These are phyloP conservation scores for Proisotoma minuta DNA, from an alignment of 2,888 invertebrate species.

Conservation along the genomic window DNA sequence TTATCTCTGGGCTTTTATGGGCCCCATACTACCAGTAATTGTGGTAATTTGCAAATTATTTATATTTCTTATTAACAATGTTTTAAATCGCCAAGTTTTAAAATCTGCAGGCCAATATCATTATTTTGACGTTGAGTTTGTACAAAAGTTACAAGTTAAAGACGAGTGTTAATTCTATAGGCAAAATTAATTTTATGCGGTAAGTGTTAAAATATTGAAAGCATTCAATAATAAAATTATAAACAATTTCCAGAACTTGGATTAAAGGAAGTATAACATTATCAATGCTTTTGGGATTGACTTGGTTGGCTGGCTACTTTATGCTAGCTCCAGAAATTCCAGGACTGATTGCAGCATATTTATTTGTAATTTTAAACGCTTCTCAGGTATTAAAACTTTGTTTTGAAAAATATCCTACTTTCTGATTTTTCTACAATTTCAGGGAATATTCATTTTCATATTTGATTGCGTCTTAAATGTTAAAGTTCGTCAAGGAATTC, in stretches of 20 bases:
- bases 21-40: slow-evolving; percentile 81
- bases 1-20: slow-evolving; percentile 88
- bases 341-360: slow-evolving; percentile 80
- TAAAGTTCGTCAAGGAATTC: not conserved
- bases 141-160: not conserved
- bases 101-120: not conserved
- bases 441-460: not conserved
- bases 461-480: not conserved
- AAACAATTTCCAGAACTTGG: slow-evolving; percentile 79
- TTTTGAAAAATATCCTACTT: not conserved
- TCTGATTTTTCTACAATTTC: not conserved
- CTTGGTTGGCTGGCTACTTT: slow-evolving; percentile 91
- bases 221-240: not conserved
- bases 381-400: slow-evolving; percentile 15
- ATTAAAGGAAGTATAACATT: slow-evolving; percentile 83
- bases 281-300: slow-evolving; percentile 80
- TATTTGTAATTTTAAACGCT: slow-evolving; percentile 79
- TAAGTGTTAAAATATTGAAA: not conserved
- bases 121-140: not conserved
- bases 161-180: not conserved
- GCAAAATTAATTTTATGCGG: not conserved
- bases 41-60: slow-evolving; percentile 59
- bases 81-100: not conserved
- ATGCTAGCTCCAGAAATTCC: slow-evolving; percentile 73
- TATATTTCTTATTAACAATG: not conserved